phyloP scores from a whole-genome alignment of 2,888 invertebrate species.

The Eupelmus urozonus region DNA sequence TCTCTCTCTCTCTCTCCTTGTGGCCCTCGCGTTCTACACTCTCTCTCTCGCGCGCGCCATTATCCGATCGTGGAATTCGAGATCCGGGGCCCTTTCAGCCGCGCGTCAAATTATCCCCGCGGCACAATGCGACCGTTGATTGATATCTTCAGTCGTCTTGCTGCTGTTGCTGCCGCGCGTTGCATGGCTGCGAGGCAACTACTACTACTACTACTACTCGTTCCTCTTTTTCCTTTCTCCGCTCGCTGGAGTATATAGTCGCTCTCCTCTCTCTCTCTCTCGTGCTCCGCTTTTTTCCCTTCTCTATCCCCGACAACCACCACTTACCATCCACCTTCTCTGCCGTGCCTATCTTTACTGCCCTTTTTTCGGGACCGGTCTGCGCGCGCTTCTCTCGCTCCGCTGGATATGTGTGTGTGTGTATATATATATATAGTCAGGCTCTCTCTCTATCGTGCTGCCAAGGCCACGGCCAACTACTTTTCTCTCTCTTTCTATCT shows the following conservation, averaged over 20 bases:
- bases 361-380: conserved; percentile 60
- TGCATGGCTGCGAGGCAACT: conserved; percentile 49
- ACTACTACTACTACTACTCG: conserved; percentile 26
- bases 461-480: conserved; percentile 55
- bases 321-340: conserved; percentile 58
- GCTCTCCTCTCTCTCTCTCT: conserved; percentile 15
- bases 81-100: conserved; percentile 73
- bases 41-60: conserved; percentile 63
- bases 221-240: conserved; percentile 48
- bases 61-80: conserved; percentile 74
- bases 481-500: conserved; percentile 54
- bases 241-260: conserved; percentile 42
- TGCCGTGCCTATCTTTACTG: conserved; percentile 56
- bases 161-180: conserved; percentile 63
- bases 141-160: conserved; percentile 74
- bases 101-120: conserved; percentile 74
- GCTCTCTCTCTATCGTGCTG: conserved; percentile 30
- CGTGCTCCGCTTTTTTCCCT: conserved; percentile 56
- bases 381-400: conserved; percentile 13
- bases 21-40: not conserved
- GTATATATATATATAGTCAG: too few relatives aligned
- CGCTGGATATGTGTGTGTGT: too few relatives aligned
- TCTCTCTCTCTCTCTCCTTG: not conserved
- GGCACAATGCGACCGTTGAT: conserved; percentile 75
- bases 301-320: conserved; percentile 58